Conservation (phyloP, 2,888 invertebrate genomes). For the Podabrus alpinus region DNA sequence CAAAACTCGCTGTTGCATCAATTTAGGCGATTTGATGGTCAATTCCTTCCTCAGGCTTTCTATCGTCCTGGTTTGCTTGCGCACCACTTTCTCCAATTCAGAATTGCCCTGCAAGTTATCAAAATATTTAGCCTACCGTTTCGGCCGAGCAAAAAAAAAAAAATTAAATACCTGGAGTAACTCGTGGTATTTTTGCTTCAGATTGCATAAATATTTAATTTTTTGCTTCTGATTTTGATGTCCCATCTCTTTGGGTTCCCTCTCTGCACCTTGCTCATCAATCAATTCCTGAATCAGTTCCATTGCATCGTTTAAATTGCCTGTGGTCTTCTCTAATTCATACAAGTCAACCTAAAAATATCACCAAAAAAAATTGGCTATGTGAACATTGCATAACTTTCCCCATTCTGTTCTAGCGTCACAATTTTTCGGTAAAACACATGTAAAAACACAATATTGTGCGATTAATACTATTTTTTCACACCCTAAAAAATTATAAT, state of each 20-base stretch:
- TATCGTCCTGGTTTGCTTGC: conserved; percentile 48
- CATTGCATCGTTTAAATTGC: conserved; percentile 37
- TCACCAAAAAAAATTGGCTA: no score
- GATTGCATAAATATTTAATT: conserved; percentile 60
- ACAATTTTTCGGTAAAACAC: no score
- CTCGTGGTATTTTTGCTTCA: conserved; percentile 56
- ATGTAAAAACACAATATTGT: no score
- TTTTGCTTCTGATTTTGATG: conserved; percentile 70
- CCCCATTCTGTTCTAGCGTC: no score
- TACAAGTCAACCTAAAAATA: conserved; percentile 33
- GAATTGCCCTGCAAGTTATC: conserved; percentile 43
- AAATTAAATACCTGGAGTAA: conserved; percentile 53
- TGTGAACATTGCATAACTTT: no score
- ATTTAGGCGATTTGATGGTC: conserved; percentile 47
- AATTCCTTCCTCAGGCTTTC: conserved; percentile 54
- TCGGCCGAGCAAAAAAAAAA: neutral
- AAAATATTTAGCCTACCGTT: neutral
- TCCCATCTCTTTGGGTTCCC: conserved; percentile 59
- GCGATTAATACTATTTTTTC: no score
- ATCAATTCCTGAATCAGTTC: conserved; percentile 39
- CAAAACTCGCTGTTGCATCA: conserved; percentile 45
- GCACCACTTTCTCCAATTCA: conserved; percentile 44
- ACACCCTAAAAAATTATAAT: no score
- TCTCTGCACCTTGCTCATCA: conserved; percentile 52
- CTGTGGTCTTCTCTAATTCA: conserved; percentile 30